These are phyloP conservation scores for Bungarus multicinctus DNA, from an alignment of 2,113 vertebrate species.

Conservation along the genomic window DNA sequence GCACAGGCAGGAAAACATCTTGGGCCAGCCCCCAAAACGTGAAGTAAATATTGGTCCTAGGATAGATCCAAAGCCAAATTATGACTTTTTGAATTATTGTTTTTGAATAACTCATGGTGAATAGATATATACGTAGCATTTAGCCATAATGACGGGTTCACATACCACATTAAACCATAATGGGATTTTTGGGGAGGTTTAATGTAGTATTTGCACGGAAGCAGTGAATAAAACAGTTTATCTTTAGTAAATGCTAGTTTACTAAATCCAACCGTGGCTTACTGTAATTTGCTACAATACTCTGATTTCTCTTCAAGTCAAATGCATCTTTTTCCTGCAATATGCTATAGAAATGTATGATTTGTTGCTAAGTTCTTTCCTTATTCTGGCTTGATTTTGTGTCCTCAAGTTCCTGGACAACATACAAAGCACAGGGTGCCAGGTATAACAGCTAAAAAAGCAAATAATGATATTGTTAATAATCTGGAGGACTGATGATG, in stretches of 20 bases:
- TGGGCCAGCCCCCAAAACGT: background rate
- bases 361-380: background rate
- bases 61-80: background rate
- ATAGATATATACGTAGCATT: background rate
- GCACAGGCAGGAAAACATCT: background rate
- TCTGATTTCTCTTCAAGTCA: background rate
- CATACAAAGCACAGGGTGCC: background rate
- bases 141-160: background rate
- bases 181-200: background rate
- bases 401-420: background rate
- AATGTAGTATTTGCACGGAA: background rate
- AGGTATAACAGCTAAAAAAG: background rate
- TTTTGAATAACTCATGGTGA: background rate
- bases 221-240: background rate
- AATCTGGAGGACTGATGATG: background rate
- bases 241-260: background rate
- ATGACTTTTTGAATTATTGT: background rate
- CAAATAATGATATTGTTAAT: background rate
- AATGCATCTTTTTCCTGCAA: background rate
- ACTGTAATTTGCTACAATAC: background rate
- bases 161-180: background rate
- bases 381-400: background rate
- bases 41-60: background rate
- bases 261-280: background rate
- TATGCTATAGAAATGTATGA: background rate